These are phyloP conservation scores for Leptinotarsa defecta DNA, from an alignment of 1,140 invertebrate genomes.

Conservation along the genomic window DNA sequence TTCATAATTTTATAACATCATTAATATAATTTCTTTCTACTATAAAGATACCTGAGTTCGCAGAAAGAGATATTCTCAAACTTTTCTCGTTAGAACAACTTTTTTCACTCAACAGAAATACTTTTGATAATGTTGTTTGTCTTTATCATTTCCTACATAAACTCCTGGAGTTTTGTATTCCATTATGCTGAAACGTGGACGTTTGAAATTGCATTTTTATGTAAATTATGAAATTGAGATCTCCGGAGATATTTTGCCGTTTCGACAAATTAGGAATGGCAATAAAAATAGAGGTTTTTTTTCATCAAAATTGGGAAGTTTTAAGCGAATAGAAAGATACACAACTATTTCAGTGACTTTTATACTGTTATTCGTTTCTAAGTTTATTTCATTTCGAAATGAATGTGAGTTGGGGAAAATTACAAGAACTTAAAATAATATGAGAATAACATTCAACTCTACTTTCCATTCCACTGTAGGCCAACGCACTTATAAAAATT, in stretches of 20 bases:
- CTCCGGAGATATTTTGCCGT: background rate
- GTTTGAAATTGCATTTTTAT: background rate
- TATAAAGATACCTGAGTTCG: background rate
- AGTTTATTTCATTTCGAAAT: too few relatives aligned
- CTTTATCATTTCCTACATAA: conserved; percentile 4
- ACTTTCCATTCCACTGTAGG: too few relatives aligned
- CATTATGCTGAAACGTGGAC: background rate
- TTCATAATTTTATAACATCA: background rate
- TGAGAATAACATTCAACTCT: too few relatives aligned
- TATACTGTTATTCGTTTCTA: too few relatives aligned
- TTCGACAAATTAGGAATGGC: background rate
- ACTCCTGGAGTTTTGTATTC: background rate
- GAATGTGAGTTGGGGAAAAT: too few relatives aligned
- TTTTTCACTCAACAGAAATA: conserved; percentile 1
- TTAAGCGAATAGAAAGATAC: too few relatives aligned
- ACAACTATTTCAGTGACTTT: too few relatives aligned
- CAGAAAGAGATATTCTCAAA: background rate
- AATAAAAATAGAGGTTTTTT: too few relatives aligned
- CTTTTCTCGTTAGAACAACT: background rate
- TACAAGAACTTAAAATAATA: too few relatives aligned
- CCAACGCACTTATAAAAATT: too few relatives aligned
- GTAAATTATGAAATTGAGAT: background rate
- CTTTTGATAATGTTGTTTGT: conserved; percentile 2
- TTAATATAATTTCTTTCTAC: background rate
- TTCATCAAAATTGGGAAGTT: too few relatives aligned